phyloP scores from a whole-genome alignment of 92 coral and sea anemone species.

The Parazoanthus swiftii region DNA sequence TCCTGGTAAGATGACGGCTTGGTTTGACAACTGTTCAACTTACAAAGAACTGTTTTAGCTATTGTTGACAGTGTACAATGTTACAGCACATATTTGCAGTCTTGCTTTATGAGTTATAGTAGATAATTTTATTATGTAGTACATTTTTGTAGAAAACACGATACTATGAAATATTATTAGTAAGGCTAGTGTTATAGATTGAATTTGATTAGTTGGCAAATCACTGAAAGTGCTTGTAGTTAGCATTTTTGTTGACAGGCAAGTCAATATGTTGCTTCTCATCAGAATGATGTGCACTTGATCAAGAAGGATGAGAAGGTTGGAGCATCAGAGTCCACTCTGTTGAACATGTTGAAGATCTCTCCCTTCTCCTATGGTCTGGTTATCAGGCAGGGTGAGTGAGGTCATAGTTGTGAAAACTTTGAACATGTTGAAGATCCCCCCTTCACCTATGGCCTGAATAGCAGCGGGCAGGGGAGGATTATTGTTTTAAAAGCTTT shows the following conservation, averaged over 20 bases:
- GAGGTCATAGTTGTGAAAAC: too few species aligned
- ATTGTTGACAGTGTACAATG: too few species aligned
- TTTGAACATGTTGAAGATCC: constrained; percentile 96
- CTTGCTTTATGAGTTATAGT: too few species aligned
- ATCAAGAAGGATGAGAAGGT: constrained; percentile 91
- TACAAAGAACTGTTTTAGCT: background rate
- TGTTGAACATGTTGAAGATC: constrained; percentile 97
- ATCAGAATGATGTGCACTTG: constrained; percentile 88
- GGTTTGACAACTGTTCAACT: background rate
- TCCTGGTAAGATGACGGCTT: constrained; percentile 70
- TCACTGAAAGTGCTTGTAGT: too few species aligned
- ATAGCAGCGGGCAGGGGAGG: constrained; percentile 68
- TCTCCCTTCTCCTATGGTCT: constrained; percentile 96
- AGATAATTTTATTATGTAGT: too few species aligned
- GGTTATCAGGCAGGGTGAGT: constrained; percentile 74
- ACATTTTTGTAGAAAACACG: too few species aligned
- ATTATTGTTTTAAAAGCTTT: background rate
- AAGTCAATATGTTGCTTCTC: background rate
- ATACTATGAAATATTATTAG: too few species aligned
- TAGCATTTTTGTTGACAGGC: too few species aligned
- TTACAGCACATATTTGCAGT: too few species aligned
- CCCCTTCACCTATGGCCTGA: constrained; percentile 95
- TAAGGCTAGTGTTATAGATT: too few species aligned
- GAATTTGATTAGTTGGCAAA: too few species aligned
- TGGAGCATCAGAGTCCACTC: constrained; percentile 97